A percentile compares a stretch with the other conserved stretches of the same genome.
These are phyloP conservation scores for Bombus polaris DNA, from an alignment of 1,140 invertebrate species.

Conservation along the genomic window DNA sequence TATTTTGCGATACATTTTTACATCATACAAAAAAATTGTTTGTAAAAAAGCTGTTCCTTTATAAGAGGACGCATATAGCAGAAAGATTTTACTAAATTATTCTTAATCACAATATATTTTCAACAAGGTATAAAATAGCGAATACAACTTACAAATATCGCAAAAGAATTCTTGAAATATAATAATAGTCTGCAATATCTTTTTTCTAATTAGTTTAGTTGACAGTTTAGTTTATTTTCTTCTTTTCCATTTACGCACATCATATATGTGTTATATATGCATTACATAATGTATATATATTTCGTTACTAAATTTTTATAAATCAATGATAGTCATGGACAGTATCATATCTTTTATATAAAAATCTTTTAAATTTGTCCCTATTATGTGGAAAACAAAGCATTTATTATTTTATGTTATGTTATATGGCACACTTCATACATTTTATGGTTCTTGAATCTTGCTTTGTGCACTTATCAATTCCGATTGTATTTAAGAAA, in stretches of 20 bases:
- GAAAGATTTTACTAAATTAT: constrained; percentile 37
- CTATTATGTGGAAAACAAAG: constrained; percentile 21
- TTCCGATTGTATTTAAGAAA: constrained; percentile 24
- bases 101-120: constrained; percentile 35
- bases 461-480: constrained; percentile 47
- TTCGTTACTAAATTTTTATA: constrained; percentile 6
- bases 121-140: constrained; percentile 48
- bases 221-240: not conserved
- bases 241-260: not conserved
- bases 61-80: constrained; percentile 13
- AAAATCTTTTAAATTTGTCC: constrained; percentile 13
- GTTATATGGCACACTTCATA: constrained; percentile 46
- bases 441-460: constrained; percentile 17
- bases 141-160: constrained; percentile 43
- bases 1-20: constrained; percentile 32
- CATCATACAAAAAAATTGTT: constrained; percentile 49
- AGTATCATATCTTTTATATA: constrained; percentile 2
- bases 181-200: constrained; percentile 15
- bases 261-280: constrained; percentile 16
- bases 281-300: constrained; percentile 14
- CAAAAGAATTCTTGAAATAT: constrained; percentile 34
- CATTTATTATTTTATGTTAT: constrained; percentile 25
- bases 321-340: constrained; percentile 4
- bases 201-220: constrained; percentile 5
- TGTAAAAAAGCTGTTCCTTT: constrained; percentile 40